These are phyloP conservation scores for Drosophila kanekoi DNA, from an alignment of 2,888 invertebrate species.

Conservation along the genomic window DNA sequence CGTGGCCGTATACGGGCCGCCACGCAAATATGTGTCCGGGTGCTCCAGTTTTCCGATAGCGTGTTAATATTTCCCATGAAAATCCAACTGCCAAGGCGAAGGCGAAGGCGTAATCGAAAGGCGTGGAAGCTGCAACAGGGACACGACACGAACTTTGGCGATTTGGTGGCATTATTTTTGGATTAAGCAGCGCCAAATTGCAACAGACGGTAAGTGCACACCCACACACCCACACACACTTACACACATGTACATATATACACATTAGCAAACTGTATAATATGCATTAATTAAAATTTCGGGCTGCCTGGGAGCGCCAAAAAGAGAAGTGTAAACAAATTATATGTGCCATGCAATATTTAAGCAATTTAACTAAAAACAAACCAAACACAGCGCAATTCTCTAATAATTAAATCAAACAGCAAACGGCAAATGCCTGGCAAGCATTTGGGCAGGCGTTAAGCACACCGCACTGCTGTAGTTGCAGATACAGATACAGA, in stretches of 20 bases:
- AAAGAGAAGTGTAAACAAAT: constrained; percentile 46
- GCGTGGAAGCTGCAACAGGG: constrained; percentile 20
- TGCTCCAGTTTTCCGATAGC: constrained; percentile 40
- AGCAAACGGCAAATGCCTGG: constrained; percentile 48
- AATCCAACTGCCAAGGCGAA: constrained; percentile 38
- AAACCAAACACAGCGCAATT: constrained; percentile 38
- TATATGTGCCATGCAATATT: constrained; percentile 58
- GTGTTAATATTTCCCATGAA: constrained; percentile 34
- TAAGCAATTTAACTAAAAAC: constrained; percentile 54
- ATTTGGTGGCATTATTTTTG: constrained; percentile 69
- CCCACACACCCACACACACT: constrained; percentile 6
- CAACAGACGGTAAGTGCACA: constrained; percentile 66
- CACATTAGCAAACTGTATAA: constrained; percentile 25
- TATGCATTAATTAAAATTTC: constrained; percentile 28
- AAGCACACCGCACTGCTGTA: constrained; percentile 3
- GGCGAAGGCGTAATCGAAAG: not conserved
- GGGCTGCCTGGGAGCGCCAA: constrained; percentile 18
- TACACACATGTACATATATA: not conserved
- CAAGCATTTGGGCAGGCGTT: constrained; percentile 47
- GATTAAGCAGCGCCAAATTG: constrained; percentile 76
- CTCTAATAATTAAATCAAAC: constrained; percentile 73
- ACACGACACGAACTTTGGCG: constrained; percentile 64
- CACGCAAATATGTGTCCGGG: constrained; percentile 25
- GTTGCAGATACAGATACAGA: constrained; percentile 1
- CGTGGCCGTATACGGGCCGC: constrained; percentile 37